These are phyloP conservation scores for Virgularia gustaviana DNA, from an alignment of 92 coral and sea anemone genomes.

Conservation along the genomic window DNA sequence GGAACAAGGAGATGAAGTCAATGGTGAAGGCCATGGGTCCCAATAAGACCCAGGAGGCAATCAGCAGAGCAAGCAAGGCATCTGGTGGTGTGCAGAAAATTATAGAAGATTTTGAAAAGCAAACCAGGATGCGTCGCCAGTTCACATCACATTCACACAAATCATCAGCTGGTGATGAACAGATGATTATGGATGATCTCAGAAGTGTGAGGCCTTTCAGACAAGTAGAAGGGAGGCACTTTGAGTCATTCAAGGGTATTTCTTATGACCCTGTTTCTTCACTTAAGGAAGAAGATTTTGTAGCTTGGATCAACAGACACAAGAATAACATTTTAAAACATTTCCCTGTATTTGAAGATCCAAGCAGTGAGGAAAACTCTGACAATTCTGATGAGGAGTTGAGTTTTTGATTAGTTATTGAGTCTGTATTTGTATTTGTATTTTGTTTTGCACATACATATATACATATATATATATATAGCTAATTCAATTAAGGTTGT, in stretches of 20 bases:
- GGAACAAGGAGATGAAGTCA: constrained; percentile 37
- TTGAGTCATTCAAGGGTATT: neutral
- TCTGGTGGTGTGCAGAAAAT: constrained; percentile 37
- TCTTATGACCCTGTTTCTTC: neutral
- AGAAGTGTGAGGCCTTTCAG: constrained; percentile 39
- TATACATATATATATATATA: no score
- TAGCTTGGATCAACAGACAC: constrained; percentile 16
- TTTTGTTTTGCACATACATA: no score
- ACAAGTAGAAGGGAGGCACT: constrained; percentile 22
- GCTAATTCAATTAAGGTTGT: no score
- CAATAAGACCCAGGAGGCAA: constrained; percentile 49
- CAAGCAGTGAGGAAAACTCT: no score
- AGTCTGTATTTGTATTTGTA: no score
- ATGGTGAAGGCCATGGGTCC: constrained; percentile 42
- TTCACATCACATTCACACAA: constrained; percentile 32
- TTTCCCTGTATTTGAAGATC: constrained; percentile 27
- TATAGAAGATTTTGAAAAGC: constrained; percentile 27
- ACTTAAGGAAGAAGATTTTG: neutral
- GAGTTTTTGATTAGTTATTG: no score
- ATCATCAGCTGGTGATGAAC: constrained; percentile 40
- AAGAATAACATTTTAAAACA: constrained; percentile 38
- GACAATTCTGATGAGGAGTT: no score
- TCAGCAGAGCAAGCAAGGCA: constrained; percentile 43
- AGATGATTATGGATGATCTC: neutral
- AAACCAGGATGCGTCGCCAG: constrained; percentile 28